phyloP scores from a whole-genome alignment of 2,113 vertebrate genomes.

The Solea senegalensis region DNA sequence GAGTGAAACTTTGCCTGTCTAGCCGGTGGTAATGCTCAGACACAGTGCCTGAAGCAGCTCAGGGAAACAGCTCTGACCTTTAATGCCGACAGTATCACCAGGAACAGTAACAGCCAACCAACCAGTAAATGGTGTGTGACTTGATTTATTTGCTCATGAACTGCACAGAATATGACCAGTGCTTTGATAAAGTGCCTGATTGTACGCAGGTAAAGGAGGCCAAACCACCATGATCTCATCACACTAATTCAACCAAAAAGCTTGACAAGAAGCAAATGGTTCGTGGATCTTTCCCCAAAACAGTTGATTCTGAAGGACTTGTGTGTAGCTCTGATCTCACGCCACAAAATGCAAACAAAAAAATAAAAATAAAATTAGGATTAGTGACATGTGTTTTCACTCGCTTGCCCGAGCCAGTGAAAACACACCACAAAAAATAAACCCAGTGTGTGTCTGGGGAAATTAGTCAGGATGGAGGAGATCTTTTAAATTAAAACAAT shows the following conservation, averaged over 20 bases:
- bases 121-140: conserved; percentile 18
- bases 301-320: conserved; percentile 33
- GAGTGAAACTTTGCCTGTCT: background rate
- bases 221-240: conserved; percentile 7
- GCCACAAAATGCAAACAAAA: conserved; percentile 28
- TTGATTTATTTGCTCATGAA: conserved; percentile 33
- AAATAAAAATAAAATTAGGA: conserved; percentile 32
- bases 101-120: conserved; percentile 20
- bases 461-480: conserved; percentile 19
- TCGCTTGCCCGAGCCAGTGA: conserved; percentile 22
- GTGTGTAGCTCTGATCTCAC: conserved; percentile 41
- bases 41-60: conserved; percentile 22
- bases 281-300: conserved; percentile 29
- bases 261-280: conserved; percentile 1
- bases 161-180: conserved; percentile 2
- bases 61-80: conserved; percentile 45
- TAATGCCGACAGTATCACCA: conserved; percentile 33
- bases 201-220: background rate
- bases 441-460: conserved; percentile 34
- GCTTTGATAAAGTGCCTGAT: background rate
- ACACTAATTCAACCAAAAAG: too few species aligned
- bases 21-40: conserved; percentile 10
- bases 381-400: conserved; percentile 51
- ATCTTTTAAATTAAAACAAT: conserved; percentile 44
- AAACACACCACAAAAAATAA: conserved; percentile 3